Conservation (phyloP, 2,797 vertebrate genomes). For the Macropus fuliginosus region DNA sequence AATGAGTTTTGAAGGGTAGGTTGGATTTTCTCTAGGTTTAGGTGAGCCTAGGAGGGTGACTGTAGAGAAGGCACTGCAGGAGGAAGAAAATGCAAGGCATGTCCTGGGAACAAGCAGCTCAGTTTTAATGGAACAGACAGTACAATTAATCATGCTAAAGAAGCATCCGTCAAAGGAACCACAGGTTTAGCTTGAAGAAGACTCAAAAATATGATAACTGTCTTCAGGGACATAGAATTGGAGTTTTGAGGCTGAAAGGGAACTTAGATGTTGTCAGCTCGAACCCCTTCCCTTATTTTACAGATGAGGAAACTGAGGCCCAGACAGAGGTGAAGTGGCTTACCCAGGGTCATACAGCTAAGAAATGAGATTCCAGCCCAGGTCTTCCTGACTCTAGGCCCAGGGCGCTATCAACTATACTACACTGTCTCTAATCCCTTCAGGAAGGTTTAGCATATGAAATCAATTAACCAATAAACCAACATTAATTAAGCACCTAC, state of each 20-base stretch:
- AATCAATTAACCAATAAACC: background rate
- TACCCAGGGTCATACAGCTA: background rate
- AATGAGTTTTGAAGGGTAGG: background rate
- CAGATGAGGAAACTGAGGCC: background rate
- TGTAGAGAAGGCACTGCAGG: background rate
- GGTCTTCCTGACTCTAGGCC: background rate
- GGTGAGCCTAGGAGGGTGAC: background rate
- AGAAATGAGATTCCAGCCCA: background rate
- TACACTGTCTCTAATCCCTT: background rate
- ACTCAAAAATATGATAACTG: background rate
- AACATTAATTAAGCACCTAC: background rate
- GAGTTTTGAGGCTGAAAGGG: background rate
- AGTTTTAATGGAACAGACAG: background rate
- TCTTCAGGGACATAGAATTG: background rate
- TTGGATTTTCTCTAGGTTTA: background rate
- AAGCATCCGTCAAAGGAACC: background rate
- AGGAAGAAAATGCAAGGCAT: background rate
- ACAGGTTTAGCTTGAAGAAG: background rate
- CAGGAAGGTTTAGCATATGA: background rate
- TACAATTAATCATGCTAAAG: background rate
- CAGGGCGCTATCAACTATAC: background rate
- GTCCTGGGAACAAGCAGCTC: background rate
- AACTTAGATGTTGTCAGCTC: background rate
- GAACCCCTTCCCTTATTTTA: background rate
- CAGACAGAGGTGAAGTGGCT: background rate